Evolutionary conservation across 2,113 vertebrate species (phyloP), one percentile per base, ranked within the genome.

Genomic region (Neolamprologus devosi): DNA sequence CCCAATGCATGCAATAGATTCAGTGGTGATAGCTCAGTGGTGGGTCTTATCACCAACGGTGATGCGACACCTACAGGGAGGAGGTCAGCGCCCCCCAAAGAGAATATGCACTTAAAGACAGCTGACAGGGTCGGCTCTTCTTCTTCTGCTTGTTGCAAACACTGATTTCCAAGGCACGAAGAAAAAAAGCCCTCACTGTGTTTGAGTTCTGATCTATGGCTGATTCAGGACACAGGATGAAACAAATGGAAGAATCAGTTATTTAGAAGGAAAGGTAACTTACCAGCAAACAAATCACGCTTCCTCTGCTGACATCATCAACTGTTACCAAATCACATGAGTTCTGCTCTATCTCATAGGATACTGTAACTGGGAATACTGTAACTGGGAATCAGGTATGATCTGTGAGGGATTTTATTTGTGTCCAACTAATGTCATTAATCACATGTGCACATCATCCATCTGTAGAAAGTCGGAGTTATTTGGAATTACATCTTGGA

Each of bases 281-380:
- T 58, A 28, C 55, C 55, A 58, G 7, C 0, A 58, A 58, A 58
- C 23, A 57, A 57, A 57, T 57, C 23, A 57, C 0, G 0, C 12
- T 57, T 28, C 55, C 11, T 57, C 23, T 57, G 23, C 55, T 57
- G 55, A 57, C 26, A 16, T 58, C 23, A 58, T 0, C 0, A 1
- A 28, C 23, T 28, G 12, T 58, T 9, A 58, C 23, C 55, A 57
- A 14, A 57, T 14, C 55, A 58, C 13, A 58, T 5, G 26, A 58
- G 23, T 58, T 30, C 57, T 30, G 57, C 57, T 30, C 0, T 58
- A 16, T 17, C 26, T 58, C 13, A 58, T 28, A 58, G 57, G 57
- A 58, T 30, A 58, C 55, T 30, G 26, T 16, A 28, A 57, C 54
- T 57, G 23, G 54, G 54, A 57, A 26, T 23, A 55, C 53, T 26